phyloP scores from a whole-genome alignment of 2,888 invertebrate genomes.

The Phymatocera aterrima region DNA sequence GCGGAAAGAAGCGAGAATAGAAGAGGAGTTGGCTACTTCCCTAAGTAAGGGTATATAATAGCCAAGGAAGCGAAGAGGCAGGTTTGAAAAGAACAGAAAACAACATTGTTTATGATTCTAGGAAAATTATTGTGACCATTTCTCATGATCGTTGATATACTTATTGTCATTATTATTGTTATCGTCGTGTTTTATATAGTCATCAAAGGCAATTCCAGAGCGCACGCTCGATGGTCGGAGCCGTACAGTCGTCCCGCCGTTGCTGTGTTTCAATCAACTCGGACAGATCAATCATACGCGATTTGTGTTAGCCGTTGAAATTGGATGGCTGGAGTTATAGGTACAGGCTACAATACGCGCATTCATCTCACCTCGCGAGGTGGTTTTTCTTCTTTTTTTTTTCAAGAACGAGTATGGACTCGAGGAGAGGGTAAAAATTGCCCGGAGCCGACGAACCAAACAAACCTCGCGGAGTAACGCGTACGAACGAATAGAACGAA shows the following conservation, averaged over 20 bases:
- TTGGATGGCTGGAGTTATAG: slow-evolving; percentile 12
- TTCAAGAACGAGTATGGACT: neutral
- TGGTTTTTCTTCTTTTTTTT: neutral
- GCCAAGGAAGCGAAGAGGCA: too few species aligned
- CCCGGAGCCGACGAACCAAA: neutral
- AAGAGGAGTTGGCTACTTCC: too few species aligned
- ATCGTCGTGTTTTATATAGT: slow-evolving; percentile 2
- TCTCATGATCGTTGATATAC: neutral
- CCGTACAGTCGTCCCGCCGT: neutral
- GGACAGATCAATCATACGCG: slow-evolving; percentile 42
- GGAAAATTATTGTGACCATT: neutral
- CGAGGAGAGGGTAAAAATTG: neutral
- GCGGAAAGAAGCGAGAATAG: too few species aligned
- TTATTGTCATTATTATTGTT: slow-evolving; percentile 6
- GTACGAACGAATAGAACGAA: neutral
- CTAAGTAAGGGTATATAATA: too few species aligned
- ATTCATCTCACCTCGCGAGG: neutral
- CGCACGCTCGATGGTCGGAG: neutral
- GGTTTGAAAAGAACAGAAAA: neutral
- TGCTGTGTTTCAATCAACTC: slow-evolving; percentile 34
- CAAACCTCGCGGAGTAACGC: neutral
- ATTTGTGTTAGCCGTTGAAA: slow-evolving; percentile 26
- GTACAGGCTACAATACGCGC: neutral
- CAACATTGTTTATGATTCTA: neutral
- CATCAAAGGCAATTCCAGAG: slow-evolving; percentile 6